Conservation (phyloP, 2,888 invertebrate species). For the Patella depressa region DNA sequence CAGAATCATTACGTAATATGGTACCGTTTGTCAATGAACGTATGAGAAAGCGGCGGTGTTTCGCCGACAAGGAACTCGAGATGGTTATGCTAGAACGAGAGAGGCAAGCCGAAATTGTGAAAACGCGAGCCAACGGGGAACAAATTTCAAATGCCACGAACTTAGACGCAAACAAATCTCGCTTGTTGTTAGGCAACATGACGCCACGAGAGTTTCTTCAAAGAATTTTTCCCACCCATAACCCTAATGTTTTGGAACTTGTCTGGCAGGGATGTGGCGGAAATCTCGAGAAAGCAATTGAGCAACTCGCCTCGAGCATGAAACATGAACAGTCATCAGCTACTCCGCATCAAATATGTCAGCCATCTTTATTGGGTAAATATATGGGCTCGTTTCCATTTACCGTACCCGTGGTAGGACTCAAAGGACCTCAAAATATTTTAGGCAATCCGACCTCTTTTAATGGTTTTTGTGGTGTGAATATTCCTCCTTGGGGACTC, state of each 20-base stretch:
- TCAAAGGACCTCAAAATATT: slow-evolving; percentile 17
- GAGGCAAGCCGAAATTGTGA: slow-evolving; percentile 47
- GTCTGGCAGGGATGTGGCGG: slow-evolving; percentile 62
- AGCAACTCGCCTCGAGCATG: slow-evolving; percentile 49
- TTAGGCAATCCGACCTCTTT: slow-evolving; percentile 14
- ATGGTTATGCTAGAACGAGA: slow-evolving; percentile 68
- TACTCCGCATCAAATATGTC: slow-evolving; percentile 17
- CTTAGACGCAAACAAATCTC: slow-evolving; percentile 17
- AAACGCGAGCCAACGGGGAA: slow-evolving; percentile 21
- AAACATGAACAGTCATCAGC: slow-evolving; percentile 17
- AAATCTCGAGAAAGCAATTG: slow-evolving; percentile 54
- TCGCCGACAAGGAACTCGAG: slow-evolving; percentile 72
- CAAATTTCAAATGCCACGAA: slow-evolving; percentile 4
- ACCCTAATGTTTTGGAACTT: slow-evolving; percentile 57
- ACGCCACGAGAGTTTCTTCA: slow-evolving; percentile 52
- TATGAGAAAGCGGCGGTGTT: slow-evolving; percentile 75
- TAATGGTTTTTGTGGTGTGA: slow-evolving; percentile 19
- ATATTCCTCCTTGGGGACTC: slow-evolving; percentile 24
- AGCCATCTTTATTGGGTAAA: slow-evolving; percentile 21
- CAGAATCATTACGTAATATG: slow-evolving; percentile 56
- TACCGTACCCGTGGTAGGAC: slow-evolving; percentile 22
- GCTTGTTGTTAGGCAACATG: slow-evolving; percentile 33
- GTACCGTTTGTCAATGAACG: slow-evolving; percentile 74
- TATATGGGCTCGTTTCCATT: slow-evolving; percentile 17
- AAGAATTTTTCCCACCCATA: slow-evolving; percentile 56